A percentile compares a stretch with the other conserved stretches of the same genome.
phyloP scores from a whole-genome alignment of 2,113 vertebrate genomes.

The Brienomyrus longianalis region DNA sequence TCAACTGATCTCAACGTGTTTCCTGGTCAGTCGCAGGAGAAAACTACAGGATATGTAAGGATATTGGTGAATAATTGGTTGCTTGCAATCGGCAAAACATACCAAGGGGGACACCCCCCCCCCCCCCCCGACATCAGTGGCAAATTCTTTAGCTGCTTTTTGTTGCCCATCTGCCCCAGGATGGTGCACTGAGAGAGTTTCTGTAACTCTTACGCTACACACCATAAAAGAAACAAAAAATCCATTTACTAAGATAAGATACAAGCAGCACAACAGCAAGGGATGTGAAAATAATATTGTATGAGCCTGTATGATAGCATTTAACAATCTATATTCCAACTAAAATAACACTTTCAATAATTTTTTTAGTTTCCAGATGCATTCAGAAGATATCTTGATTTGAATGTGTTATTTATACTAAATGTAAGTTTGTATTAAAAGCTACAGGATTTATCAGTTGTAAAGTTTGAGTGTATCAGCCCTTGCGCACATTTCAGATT shows the following conservation, averaged over 20 bases:
- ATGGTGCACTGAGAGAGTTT: background rate
- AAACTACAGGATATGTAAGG: background rate
- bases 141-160: background rate
- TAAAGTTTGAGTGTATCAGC: background rate
- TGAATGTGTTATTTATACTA: background rate
- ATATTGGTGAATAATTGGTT: background rate
- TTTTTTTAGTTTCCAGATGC: background rate
- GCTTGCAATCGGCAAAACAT: background rate
- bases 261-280: background rate
- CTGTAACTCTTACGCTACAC: background rate
- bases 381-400: background rate
- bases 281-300: background rate
- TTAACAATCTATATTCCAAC: background rate
- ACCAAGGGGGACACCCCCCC: too few species aligned
- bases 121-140: background rate
- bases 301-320: background rate
- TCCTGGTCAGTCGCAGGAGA: background rate
- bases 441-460: background rate
- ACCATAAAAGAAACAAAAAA: background rate
- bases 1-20: background rate
- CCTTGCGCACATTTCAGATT: background rate
- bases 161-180: background rate
- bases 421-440: background rate
- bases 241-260: background rate
- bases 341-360: background rate